Conservation (phyloP, 2,888 invertebrate species). For the Boloria euphrosyne region DNA sequence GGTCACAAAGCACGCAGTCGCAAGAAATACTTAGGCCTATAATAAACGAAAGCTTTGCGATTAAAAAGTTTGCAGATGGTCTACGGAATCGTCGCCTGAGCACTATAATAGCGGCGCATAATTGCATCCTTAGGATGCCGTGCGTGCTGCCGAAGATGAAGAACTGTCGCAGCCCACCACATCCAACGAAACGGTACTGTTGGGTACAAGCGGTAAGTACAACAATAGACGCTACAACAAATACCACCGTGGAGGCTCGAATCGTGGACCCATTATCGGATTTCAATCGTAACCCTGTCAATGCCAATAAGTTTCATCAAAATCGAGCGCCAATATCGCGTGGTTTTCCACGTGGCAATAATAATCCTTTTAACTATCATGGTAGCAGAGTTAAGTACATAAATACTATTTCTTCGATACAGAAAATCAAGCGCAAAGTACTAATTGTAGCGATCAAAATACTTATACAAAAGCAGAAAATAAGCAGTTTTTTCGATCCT, state of each 20-base stretch:
- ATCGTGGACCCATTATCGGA: background rate
- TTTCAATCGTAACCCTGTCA: background rate
- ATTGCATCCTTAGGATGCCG: conserved; percentile 33
- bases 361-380: background rate
- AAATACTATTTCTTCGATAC: conserved; percentile 1
- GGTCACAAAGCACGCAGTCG: no score
- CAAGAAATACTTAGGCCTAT: conserved; percentile 13
- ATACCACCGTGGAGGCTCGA: no score
- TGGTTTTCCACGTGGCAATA: conserved; percentile 10
- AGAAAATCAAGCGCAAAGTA: background rate
- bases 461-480: background rate
- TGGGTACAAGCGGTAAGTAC: conserved; percentile 2
- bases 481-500: conserved; percentile 13
- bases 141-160: conserved; percentile 33
- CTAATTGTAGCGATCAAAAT: background rate
- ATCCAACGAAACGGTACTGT: background rate
- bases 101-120: conserved; percentile 31
- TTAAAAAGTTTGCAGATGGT: conserved; percentile 36
- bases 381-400: conserved; percentile 1
- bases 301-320: conserved; percentile 6
- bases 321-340: background rate
- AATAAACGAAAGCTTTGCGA: conserved; percentile 34
- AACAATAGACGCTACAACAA: no score
- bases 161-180: conserved; percentile 14
- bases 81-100: conserved; percentile 26